Base-by-base conservation (phyloP, 2,888 invertebrate species). In the Clistopyga incitator region DNA sequence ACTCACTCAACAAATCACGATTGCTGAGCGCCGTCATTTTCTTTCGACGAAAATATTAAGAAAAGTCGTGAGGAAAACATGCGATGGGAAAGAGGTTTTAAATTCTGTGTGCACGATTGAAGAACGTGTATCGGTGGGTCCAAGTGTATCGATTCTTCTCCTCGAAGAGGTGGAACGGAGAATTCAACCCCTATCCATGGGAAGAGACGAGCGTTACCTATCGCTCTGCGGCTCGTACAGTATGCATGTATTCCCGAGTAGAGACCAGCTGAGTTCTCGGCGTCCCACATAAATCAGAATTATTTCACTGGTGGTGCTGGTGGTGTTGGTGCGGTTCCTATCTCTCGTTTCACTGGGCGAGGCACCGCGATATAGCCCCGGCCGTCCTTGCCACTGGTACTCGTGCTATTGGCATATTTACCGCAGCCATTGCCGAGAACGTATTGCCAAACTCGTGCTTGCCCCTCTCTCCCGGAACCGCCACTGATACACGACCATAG, bases 321-420 rank as follows among this genome's bases (percentile, higher is more conserved):
- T 29, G 11, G 38, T 45, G 68, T 64, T 68, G 61, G 83, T 61
- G 61, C 38, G 56, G 56, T 56, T 84, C 83, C 83, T 85, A 85
- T 86, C 84, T 84, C 86, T 70, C 81, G 83, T 85, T 82, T 86
- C 80, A 80, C 84, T 84, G 85, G 81, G 81, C 72, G 80, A 82
- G 82, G 78, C 83, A 61, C 78, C 67, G 20, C 80, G 83, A 81
- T 82, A 78, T 38, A 64, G 13, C 25, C 34, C 67, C 76, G 42
- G 54, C 75, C 61, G 61, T 61, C 71, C 78, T 52, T 56, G 64
- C 50, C 64, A 59, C 34, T 78, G 34, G 47, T 80, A 75, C 81
- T 84, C 83, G 77, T 86, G 83, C 86, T 85, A 86, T 86, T 86
- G 86, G 86, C 86, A 86, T 85, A 86, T 86, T 86, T 86, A 86